phyloP scores from a whole-genome alignment of 1,140 invertebrate genomes.

The Callitettix versicolor region DNA sequence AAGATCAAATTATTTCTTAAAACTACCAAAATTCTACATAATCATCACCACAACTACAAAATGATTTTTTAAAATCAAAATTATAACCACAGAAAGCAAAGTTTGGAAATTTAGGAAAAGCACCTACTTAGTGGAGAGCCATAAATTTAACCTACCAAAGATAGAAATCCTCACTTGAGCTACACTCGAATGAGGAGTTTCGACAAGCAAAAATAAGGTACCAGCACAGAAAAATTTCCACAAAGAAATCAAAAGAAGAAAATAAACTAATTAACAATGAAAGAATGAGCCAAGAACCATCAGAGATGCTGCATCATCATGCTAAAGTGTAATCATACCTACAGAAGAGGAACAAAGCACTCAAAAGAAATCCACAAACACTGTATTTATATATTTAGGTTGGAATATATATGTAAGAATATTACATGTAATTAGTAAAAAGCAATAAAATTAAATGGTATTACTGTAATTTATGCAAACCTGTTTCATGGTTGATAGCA shows the following conservation, averaged over 20 bases:
- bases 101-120: too few relatives aligned
- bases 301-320: not conserved
- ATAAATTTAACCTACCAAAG: too few relatives aligned
- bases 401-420: not conserved
- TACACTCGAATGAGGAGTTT: too few relatives aligned
- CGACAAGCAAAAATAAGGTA: too few relatives aligned
- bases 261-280: not conserved
- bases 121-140: too few relatives aligned
- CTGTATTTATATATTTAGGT: not conserved
- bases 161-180: too few relatives aligned
- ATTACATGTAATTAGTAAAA: not conserved
- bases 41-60: too few relatives aligned
- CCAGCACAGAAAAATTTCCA: too few relatives aligned
- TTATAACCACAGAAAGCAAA: too few relatives aligned
- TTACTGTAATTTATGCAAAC: constrained; percentile 38
- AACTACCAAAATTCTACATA: too few relatives aligned
- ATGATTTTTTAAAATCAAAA: too few relatives aligned
- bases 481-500: constrained; percentile 61
- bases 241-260: not conserved
- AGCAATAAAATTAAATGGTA: not conserved
- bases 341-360: not conserved
- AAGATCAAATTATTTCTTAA: too few relatives aligned
- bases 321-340: not conserved
- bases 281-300: not conserved
- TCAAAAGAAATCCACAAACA: not conserved